These are phyloP conservation scores for Alosa alosa DNA, from an alignment of 2,113 vertebrate genomes.

Conservation along the genomic window DNA sequence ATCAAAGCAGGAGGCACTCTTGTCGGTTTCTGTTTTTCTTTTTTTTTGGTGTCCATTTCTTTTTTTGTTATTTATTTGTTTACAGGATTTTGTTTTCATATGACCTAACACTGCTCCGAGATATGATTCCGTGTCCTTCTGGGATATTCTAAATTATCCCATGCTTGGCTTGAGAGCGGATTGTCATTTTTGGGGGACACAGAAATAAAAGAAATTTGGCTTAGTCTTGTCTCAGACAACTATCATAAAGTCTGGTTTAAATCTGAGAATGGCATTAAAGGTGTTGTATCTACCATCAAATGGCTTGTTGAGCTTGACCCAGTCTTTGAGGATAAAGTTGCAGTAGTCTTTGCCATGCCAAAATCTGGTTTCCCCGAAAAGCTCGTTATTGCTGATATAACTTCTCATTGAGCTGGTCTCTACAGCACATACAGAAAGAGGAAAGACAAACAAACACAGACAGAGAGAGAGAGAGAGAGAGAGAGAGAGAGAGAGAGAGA, in stretches of 20 bases:
- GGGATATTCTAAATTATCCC: conserved; percentile 56
- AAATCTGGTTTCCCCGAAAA: conserved; percentile 53
- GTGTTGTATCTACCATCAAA: conserved; percentile 43
- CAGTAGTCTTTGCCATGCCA: conserved; percentile 54
- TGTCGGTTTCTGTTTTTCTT: background rate
- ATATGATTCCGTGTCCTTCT: conserved; percentile 56
- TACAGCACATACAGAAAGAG: conserved; percentile 17
- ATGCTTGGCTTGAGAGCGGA: conserved; percentile 34
- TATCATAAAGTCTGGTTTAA: conserved; percentile 29
- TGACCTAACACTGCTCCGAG: conserved; percentile 35
- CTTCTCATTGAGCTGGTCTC: conserved; percentile 50
- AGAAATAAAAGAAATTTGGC: background rate
- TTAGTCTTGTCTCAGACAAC: conserved; percentile 48
- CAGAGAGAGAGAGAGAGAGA: background rate
- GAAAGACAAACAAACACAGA: background rate
- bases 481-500: background rate
- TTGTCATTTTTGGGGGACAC: background rate
- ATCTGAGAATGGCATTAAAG: conserved; percentile 16
- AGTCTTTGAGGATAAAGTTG: conserved; percentile 58
- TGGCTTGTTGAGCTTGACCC: conserved; percentile 53
- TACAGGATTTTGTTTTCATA: conserved; percentile 11
- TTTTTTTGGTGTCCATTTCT: background rate
- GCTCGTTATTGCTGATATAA: conserved; percentile 56
- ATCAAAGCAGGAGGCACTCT: conserved; percentile 29
- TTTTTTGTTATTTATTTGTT: conserved; percentile 18